Percentiles rank a stretch among this genome's conserved stretches.
These are phyloP conservation scores for Oryzias celebensis DNA, from an alignment of 2,113 vertebrate genomes.

Conservation along the genomic window DNA sequence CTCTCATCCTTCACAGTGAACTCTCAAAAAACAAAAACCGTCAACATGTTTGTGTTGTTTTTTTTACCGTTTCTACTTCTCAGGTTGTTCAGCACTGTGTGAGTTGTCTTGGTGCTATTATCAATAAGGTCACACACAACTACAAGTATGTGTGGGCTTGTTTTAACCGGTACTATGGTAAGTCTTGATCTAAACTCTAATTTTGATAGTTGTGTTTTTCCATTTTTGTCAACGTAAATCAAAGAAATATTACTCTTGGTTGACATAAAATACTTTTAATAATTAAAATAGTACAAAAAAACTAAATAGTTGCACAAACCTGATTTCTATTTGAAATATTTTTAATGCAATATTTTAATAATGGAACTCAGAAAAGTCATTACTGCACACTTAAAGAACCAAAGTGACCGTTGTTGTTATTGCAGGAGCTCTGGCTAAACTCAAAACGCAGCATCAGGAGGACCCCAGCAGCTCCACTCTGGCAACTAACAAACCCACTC, in stretches of 20 bases:
- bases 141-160: slow-evolving; percentile 98
- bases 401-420: neutral
- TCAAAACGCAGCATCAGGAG: slow-evolving; percentile 95
- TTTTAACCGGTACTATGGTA: slow-evolving; percentile 98
- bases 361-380: neutral
- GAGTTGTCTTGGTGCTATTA: slow-evolving; percentile 94
- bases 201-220: too few species aligned
- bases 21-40: neutral
- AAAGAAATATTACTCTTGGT: too few species aligned
- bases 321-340: too few species aligned
- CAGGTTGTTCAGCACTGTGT: slow-evolving; percentile 98
- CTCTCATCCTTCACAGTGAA: neutral
- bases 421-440: slow-evolving; percentile 90
- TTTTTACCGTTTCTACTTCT: slow-evolving; percentile 29
- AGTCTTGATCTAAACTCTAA: slow-evolving; percentile 41
- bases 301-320: too few species aligned
- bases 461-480: slow-evolving; percentile 88
- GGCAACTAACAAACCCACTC: slow-evolving; percentile 89
- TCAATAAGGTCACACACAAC: slow-evolving; percentile 98
- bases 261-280: too few species aligned
- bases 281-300: too few species aligned
- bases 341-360: too few species aligned
- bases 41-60: neutral
- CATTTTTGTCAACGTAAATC: too few species aligned
- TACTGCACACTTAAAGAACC: neutral